Conservation (phyloP, 2,888 invertebrate species). For the Lymantria dispar region DNA sequence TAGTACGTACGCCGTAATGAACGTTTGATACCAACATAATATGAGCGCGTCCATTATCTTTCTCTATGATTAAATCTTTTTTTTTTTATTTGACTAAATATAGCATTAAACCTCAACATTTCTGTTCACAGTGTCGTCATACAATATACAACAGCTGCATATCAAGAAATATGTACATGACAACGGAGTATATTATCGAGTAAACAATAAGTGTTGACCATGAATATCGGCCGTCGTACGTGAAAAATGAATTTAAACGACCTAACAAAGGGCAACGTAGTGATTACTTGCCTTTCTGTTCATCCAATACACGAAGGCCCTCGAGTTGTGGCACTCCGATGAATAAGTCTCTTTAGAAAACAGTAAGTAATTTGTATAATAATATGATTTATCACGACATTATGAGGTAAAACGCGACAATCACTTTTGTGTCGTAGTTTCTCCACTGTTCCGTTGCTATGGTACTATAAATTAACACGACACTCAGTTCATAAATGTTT, state of each 20-base stretch:
- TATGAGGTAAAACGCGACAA: constrained; percentile 61
- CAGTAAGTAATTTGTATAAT: constrained; percentile 42
- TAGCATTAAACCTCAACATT: no score
- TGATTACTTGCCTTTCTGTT: constrained; percentile 74
- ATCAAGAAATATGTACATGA: no score
- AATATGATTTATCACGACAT: constrained; percentile 59
- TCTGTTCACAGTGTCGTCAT: no score
- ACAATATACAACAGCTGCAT: no score
- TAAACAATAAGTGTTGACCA: constrained; percentile 38
- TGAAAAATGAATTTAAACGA: constrained; percentile 50
- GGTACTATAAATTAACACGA: constrained; percentile 55
- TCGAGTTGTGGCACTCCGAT: constrained; percentile 62
- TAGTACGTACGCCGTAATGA: constrained; percentile 46
- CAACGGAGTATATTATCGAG: no score
- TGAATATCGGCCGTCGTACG: constrained; percentile 40
- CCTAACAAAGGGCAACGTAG: constrained; percentile 55
- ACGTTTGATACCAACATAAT: no score
- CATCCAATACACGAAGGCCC: constrained; percentile 76
- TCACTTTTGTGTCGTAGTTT: constrained; percentile 68
- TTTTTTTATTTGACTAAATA: no score
- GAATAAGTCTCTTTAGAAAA: constrained; percentile 50
- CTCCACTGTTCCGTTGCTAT: constrained; percentile 65
- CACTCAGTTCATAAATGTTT: constrained; percentile 40
- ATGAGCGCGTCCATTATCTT: no score
- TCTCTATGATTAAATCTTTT: no score